Conservation (phyloP, 2,888 invertebrate species). For the Lasiommata megera region DNA sequence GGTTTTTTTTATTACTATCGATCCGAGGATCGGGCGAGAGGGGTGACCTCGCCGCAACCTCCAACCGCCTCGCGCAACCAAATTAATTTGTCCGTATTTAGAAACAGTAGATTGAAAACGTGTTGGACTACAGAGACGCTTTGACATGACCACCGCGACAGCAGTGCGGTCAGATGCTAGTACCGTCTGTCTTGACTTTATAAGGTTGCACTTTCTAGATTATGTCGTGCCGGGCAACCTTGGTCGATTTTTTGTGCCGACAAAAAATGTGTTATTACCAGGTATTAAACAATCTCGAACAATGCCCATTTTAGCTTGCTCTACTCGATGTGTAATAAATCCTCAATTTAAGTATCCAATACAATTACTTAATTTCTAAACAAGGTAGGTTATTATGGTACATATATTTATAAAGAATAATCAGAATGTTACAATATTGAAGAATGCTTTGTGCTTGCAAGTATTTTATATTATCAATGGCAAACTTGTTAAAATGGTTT, state of each 20-base stretch:
- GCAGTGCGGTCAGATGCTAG: constrained; percentile 36
- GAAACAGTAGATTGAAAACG: constrained; percentile 48
- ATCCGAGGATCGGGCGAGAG: constrained; percentile 43
- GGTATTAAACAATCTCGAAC: constrained; percentile 22
- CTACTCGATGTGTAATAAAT: constrained; percentile 14
- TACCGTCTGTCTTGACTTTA: constrained; percentile 39
- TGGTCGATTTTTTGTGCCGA: constrained; percentile 20
- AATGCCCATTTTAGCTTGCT: constrained; percentile 21
- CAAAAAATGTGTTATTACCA: constrained; percentile 27
- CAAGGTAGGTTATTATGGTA: background rate
- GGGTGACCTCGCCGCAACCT: constrained; percentile 51
- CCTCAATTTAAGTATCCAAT: background rate
- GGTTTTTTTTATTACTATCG: constrained; percentile 44
- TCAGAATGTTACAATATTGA: no score
- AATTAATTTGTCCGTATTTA: constrained; percentile 60
- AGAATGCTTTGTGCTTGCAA: no score
- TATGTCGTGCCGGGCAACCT: constrained; percentile 37
- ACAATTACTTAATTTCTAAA: background rate
- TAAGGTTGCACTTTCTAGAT: constrained; percentile 52
- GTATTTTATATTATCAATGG: no score
- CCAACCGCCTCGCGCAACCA: constrained; percentile 36
- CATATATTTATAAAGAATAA: background rate
- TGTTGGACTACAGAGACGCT: constrained; percentile 41
- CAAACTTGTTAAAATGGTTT: no score
- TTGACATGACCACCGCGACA: constrained; percentile 34